These are phyloP conservation scores for Heliconius hewitsoni DNA, from an alignment of 1,140 invertebrate genomes.

Conservation along the genomic window DNA sequence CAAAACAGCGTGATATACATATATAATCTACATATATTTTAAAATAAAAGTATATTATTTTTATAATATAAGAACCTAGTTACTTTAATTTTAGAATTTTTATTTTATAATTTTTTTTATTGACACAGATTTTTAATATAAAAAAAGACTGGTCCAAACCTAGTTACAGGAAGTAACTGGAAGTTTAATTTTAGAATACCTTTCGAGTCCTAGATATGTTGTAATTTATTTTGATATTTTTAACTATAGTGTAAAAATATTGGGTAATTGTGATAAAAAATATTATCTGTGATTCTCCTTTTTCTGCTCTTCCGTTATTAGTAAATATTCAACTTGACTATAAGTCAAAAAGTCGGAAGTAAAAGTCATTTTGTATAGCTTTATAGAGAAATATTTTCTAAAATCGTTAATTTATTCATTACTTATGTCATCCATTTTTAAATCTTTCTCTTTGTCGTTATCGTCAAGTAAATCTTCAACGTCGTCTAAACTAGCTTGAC, in stretches of 20 bases:
- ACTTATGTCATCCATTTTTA: constrained; percentile 1
- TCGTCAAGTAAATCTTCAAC: constrained; percentile 73
- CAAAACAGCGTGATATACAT: not conserved
- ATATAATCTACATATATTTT: not conserved
- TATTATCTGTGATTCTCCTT: not conserved
- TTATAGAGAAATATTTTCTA: not conserved
- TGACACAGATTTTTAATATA: not conserved
- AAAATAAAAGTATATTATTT: not conserved
- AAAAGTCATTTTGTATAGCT: not conserved
- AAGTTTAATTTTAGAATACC: not conserved
- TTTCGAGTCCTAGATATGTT: constrained; percentile 2
- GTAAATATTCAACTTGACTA: not conserved
- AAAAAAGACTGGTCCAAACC: not conserved
- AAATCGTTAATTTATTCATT: not conserved
- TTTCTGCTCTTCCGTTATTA: not conserved
- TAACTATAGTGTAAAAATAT: constrained; percentile 1
- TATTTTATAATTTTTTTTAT: not conserved
- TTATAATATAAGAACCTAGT: not conserved
- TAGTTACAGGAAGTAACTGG: not conserved
- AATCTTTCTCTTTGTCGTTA: constrained; percentile 40
- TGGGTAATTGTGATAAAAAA: not conserved
- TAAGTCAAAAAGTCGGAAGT: not conserved
- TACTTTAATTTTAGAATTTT: not conserved
- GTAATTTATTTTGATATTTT: constrained; percentile 8
- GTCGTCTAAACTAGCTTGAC: constrained; percentile 71